phyloP scores from a whole-genome alignment of 2,113 vertebrate genomes.

The Megalops atlanticus region DNA sequence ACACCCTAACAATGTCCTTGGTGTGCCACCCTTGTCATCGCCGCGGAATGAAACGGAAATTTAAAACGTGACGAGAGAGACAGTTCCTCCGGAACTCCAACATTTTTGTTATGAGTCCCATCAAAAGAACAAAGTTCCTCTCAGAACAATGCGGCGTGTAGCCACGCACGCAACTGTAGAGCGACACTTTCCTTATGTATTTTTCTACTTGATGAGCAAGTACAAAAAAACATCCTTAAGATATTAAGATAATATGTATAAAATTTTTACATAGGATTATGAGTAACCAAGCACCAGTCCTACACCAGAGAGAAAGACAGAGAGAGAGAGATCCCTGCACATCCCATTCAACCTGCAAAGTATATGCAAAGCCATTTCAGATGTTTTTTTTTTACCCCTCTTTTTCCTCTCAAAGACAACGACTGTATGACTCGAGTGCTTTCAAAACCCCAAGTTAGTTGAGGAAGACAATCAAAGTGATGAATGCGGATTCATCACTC shows the following conservation, averaged over 20 bases:
- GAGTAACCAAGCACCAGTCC: slow-evolving; percentile 33
- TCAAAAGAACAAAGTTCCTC: slow-evolving; percentile 48
- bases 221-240: slow-evolving; percentile 30
- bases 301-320: slow-evolving; percentile 32
- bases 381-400: slow-evolving; percentile 33
- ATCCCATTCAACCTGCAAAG: slow-evolving; percentile 42
- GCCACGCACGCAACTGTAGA: neutral
- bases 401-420: slow-evolving; percentile 38
- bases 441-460: slow-evolving; percentile 44
- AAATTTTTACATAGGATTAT: slow-evolving; percentile 32
- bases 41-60: slow-evolving; percentile 38
- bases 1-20: slow-evolving; percentile 39
- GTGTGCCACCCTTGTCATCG: slow-evolving; percentile 34
- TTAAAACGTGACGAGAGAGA: slow-evolving; percentile 38
- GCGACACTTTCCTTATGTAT: slow-evolving; percentile 42
- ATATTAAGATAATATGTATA: slow-evolving; percentile 33
- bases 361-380: slow-evolving; percentile 28
- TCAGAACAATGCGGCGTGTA: neutral
- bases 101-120: slow-evolving; percentile 42
- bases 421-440: slow-evolving; percentile 20
- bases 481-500: slow-evolving; percentile 23
- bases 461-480: slow-evolving; percentile 52
- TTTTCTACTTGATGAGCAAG: slow-evolving; percentile 50
- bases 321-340: slow-evolving; percentile 33
- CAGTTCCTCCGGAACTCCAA: slow-evolving; percentile 36